Conservation (phyloP, 2,888 invertebrate species). For the Apamea anceps region DNA sequence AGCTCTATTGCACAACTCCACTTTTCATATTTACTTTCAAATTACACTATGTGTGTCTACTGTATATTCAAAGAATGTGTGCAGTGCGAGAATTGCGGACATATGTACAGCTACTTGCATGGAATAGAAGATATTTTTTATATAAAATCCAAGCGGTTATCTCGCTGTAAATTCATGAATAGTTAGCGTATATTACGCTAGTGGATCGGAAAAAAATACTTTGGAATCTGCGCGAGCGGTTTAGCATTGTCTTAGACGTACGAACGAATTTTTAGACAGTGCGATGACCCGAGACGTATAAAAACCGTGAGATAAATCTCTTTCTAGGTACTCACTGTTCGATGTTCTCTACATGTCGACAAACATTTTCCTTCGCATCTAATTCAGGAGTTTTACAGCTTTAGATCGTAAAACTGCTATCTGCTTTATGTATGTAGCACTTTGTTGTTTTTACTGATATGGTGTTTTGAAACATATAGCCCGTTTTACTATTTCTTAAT, state of each 20-base stretch:
- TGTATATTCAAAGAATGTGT: slow-evolving; percentile 28
- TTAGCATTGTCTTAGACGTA: slow-evolving; percentile 23
- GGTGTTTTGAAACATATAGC: not conserved
- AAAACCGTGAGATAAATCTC: slow-evolving; percentile 29
- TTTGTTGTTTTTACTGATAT: slow-evolving; percentile 19
- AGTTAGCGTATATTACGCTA: slow-evolving; percentile 26
- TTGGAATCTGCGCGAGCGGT: slow-evolving; percentile 9
- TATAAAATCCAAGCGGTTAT: slow-evolving; percentile 26
- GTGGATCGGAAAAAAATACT: slow-evolving; percentile 24
- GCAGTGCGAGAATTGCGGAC: slow-evolving; percentile 28
- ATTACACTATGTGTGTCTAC: slow-evolving; percentile 34
- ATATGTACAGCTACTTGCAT: slow-evolving; percentile 10
- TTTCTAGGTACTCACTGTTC: slow-evolving; percentile 7
- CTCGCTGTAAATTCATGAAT: slow-evolving; percentile 38
- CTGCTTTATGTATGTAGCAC: slow-evolving; percentile 21
- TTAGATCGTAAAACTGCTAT: slow-evolving; percentile 37
- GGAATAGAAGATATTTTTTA: slow-evolving; percentile 32
- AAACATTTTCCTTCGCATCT: slow-evolving; percentile 23
- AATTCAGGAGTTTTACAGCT: slow-evolving; percentile 40
- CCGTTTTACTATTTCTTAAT: not conserved
- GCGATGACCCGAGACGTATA: slow-evolving; percentile 29
- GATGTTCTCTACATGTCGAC: slow-evolving; percentile 19
- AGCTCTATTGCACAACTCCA: slow-evolving; percentile 23
- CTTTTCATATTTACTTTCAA: slow-evolving; percentile 45
- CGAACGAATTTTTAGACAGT: slow-evolving; percentile 25